phyloP scores from a whole-genome alignment of 2,113 vertebrate species.

The Corynorhinus townsendii region DNA sequence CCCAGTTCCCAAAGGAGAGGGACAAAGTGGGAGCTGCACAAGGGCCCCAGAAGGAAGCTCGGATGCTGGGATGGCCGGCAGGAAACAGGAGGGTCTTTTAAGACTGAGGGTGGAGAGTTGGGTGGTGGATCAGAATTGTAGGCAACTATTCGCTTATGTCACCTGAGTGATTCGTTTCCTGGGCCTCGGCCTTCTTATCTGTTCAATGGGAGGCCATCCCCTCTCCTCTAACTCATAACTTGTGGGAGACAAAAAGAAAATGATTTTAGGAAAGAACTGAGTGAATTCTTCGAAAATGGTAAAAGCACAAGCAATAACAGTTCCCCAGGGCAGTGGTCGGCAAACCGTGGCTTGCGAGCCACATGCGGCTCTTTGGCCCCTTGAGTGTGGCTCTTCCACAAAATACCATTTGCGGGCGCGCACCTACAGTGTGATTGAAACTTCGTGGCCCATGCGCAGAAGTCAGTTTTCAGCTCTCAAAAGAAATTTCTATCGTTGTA shows the following conservation, averaged over 20 bases:
- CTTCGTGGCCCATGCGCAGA: too few species aligned
- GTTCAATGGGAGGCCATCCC: background rate
- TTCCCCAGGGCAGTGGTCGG: too few species aligned
- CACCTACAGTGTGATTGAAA: too few species aligned
- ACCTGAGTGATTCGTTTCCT: background rate
- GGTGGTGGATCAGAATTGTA: background rate
- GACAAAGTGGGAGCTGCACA: background rate
- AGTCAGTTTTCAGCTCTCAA: too few species aligned
- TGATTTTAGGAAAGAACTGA: background rate
- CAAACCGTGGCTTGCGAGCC: too few species aligned
- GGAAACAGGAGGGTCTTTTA: background rate
- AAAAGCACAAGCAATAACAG: background rate
- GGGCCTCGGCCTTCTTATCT: background rate
- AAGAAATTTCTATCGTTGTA: too few species aligned
- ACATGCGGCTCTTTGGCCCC: too few species aligned
- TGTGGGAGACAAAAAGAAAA: background rate
- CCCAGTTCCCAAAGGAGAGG: background rate
- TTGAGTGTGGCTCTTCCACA: too few species aligned
- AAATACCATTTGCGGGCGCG: too few species aligned
- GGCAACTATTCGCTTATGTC: background rate
- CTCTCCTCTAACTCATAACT: background rate
- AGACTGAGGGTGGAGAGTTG: background rate
- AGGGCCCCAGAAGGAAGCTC: background rate
- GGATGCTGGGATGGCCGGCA: fast-evolving
- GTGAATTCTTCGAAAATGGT: background rate